phyloP scores from a whole-genome alignment of 2,113 vertebrate species.

The crab-eating macaque (Macaca fascicularis) region T2T-MFA8v1.1 NC_088379.1:165343001-165343500 shows the following conservation, averaged over 20 bases:
- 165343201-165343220: background rate
- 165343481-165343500: too few species aligned
- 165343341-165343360: background rate
- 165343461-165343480: background rate
- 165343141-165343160: background rate
- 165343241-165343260: background rate
- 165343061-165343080: background rate
- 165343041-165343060: background rate
- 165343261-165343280: background rate
- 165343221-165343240: background rate
- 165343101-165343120: background rate
- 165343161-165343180: background rate
- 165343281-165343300: background rate
- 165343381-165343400: background rate
- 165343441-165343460: background rate
- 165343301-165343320: background rate
- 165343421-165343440: background rate
- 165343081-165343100: background rate
- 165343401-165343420: background rate
- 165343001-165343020: background rate
- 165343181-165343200: background rate
- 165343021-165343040: background rate
- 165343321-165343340: background rate
- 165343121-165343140: background rate
- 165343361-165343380: background rate